Evolutionary conservation across 2,797 vertebrate genomes (phyloP), one percentile per base, ranked within the genome.

Genomic region (Hemibagrus guttatus): DNA sequence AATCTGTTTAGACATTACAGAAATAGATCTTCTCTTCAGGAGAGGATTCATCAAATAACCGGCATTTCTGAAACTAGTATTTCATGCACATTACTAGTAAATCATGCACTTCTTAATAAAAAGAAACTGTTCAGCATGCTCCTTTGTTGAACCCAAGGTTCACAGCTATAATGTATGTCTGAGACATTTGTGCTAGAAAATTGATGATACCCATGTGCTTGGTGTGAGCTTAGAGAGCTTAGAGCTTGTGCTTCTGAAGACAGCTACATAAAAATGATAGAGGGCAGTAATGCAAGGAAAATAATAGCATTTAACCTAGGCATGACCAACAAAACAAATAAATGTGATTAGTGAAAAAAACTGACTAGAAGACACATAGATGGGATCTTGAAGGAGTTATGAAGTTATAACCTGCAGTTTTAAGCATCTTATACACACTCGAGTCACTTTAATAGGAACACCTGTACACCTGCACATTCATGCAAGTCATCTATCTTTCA

Each of bases 221-320:
- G 16, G 28, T 78, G 8, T 35, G 76, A 59, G 28, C 76, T 35
- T 79, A 78, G 74, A 79, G 54, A 79, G 19, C 31, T 79, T 35
- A 79, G 35, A 79, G 76, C 19, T 21, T 39, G 28, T 58, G 54
- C 39, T 79, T 19, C 7, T 79, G 56, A 39, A 80, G 54, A 61
- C 76, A 80, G 56, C 31, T 35, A 26, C 56, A 58, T 21, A 59
- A 42, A 59, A 6, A 39, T 59, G 31, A 59, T 39, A 80, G 76
- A 80, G 76, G 76, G 76, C 76, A 61, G 56, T 39, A 80, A 61
- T 61, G 56, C 31, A 31, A 80, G 59, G 56, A 6, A 59, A 39
- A 42, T 26, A 80, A 61, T 80, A 61, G 56, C 12, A 26, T 61
- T 80, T 61, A 80, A 13, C 19, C 31, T 39, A 39, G 12, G 16